Conservation (phyloP, 2,888 invertebrate species). For the Chaitophorus viminalis region DNA sequence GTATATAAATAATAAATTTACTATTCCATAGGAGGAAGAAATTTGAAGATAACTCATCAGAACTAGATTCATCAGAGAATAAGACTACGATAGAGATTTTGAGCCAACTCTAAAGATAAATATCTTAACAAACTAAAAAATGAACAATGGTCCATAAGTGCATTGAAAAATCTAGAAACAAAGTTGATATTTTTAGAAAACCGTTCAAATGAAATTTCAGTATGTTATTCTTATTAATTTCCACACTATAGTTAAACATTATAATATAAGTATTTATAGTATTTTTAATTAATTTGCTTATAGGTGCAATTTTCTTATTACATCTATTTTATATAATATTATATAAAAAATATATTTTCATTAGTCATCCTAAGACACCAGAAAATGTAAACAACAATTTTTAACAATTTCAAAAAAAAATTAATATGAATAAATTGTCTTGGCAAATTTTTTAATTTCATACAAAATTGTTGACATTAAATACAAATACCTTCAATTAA, state of each 20-base stretch:
- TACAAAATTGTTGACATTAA: no score
- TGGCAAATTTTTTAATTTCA: no score
- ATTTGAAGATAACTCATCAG: conserved; percentile 31
- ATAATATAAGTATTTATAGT: background rate
- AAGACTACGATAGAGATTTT: conserved; percentile 54
- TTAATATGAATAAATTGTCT: no score
- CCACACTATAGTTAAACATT: background rate
- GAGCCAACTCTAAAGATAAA: conserved; percentile 48
- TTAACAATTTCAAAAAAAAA: no score
- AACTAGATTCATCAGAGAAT: conserved; percentile 27
- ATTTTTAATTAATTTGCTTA: background rate
- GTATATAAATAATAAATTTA: background rate
- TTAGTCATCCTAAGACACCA: no score
- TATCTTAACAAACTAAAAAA: conserved; percentile 48
- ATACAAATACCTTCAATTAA: no score
- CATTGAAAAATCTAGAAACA: conserved; percentile 49
- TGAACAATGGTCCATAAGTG: conserved; percentile 56
- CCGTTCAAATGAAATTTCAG: conserved; percentile 58
- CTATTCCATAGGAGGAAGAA: conserved; percentile 36
- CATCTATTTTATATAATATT: no score
- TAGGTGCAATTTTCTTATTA: no score
- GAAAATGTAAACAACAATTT: no score
- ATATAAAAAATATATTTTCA: no score
- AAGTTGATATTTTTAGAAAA: conserved; percentile 58
- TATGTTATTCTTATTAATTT: background rate